A percentile compares a stretch with the other conserved stretches of the same genome.
phyloP scores from a whole-genome alignment of 2,113 vertebrate genomes.

The Raphicerus campestris region DNA sequence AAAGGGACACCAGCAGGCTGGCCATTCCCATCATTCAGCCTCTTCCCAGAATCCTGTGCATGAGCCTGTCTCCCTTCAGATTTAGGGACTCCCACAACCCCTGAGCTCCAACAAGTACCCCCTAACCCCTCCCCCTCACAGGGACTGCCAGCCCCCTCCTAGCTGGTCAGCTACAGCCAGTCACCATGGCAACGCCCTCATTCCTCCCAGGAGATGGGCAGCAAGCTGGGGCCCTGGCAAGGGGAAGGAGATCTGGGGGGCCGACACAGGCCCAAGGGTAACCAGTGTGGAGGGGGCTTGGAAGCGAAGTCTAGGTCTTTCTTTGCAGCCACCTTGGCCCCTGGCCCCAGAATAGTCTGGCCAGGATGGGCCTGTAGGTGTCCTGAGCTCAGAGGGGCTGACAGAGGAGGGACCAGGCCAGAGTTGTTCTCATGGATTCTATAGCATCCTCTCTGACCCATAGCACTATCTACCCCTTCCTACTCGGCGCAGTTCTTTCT shows the following conservation, averaged over 20 bases:
- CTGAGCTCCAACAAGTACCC: not conserved
- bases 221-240: slow-evolving; percentile 40
- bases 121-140: slow-evolving; percentile 46
- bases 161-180: slow-evolving; percentile 43
- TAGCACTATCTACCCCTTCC: not conserved
- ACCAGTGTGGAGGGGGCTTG: not conserved
- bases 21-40: not conserved
- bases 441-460: not conserved
- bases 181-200: slow-evolving; percentile 79
- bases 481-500: not conserved
- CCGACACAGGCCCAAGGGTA: not conserved
- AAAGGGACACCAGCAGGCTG: not conserved
- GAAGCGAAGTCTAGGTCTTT: not conserved
- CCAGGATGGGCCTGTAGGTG: not conserved
- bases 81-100: not conserved
- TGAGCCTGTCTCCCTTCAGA: not conserved
- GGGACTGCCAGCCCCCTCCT: slow-evolving; percentile 1
- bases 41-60: not conserved
- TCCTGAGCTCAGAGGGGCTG: not conserved
- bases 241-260: not conserved
- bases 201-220: slow-evolving; percentile 68
- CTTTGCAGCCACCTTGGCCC: not conserved
- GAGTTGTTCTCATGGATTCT: not conserved
- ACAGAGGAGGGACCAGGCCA: not conserved
- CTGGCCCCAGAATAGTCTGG: not conserved